phyloP scores from a whole-genome alignment of 1,140 invertebrate species.

The Melipona quadrifasciata region DNA sequence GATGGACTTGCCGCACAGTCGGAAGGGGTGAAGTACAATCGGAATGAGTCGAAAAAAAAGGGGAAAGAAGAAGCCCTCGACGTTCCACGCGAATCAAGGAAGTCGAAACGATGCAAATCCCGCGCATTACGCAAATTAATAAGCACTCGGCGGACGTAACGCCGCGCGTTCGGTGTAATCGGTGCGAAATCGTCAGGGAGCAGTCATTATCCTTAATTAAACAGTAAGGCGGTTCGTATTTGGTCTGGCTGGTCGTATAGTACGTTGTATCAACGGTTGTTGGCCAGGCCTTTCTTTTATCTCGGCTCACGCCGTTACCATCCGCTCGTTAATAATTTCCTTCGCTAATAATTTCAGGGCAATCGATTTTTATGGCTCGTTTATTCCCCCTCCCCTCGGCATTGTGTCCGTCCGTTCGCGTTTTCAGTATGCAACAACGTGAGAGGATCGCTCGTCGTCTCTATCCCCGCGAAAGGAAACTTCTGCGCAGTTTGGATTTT shows the following conservation, averaged over 20 bases:
- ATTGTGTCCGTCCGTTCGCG: neutral
- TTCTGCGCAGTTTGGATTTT: neutral
- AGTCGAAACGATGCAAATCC: neutral
- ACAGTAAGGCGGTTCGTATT: neutral
- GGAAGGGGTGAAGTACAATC: no score
- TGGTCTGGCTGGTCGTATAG: neutral
- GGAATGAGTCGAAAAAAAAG: neutral
- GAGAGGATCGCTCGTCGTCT: neutral
- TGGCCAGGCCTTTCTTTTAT: neutral
- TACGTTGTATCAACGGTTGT: neutral
- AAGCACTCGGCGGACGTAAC: neutral
- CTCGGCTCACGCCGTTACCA: neutral
- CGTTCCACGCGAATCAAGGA: neutral
- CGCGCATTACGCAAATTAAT: neutral
- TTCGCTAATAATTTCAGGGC: constrained; percentile 23
- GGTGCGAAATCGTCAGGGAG: neutral
- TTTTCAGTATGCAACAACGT: neutral
- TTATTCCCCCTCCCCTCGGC: neutral
- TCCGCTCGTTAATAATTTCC: constrained; percentile 4
- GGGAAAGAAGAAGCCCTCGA: neutral
- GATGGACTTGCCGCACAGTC: no score
- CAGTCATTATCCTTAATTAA: constrained; percentile 23
- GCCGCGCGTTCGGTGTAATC: neutral
- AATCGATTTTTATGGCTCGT: constrained; percentile 31
- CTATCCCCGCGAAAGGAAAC: neutral